phyloP scores from a whole-genome alignment of 2,113 vertebrate genomes.

The Sander lucioperca region DNA sequence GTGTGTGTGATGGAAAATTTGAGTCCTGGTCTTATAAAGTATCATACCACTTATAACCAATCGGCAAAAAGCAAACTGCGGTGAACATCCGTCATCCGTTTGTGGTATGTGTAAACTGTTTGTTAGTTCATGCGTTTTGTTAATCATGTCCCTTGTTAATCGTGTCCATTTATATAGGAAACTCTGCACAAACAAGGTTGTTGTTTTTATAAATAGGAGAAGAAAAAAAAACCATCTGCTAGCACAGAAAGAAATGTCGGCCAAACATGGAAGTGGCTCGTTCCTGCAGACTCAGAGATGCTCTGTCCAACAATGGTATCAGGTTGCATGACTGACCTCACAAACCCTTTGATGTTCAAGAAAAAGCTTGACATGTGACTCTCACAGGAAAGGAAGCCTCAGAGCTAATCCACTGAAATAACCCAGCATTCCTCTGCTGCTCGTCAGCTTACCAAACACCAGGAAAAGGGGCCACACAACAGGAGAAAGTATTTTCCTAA shows the following conservation, averaged over 20 bases:
- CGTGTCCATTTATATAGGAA: constrained; percentile 18
- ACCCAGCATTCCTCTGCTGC: not conserved
- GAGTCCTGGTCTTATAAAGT: constrained; percentile 55
- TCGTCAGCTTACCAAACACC: not conserved
- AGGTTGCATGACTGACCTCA: constrained; percentile 31
- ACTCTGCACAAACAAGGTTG: constrained; percentile 28
- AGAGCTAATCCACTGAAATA: constrained; percentile 45
- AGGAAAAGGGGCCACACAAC: not conserved
- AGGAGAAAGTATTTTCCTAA: not conserved
- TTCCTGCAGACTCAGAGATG: constrained; percentile 21
- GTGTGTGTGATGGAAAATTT: constrained; percentile 72
- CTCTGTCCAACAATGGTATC: constrained; percentile 35
- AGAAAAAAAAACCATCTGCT: constrained; percentile 9
- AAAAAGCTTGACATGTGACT: constrained; percentile 39
- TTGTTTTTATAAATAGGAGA: not conserved
- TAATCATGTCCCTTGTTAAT: not conserved
- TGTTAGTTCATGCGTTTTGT: constrained; percentile 17
- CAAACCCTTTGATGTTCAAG: constrained; percentile 26
- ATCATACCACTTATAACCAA: constrained; percentile 44
- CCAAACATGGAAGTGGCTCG: constrained; percentile 46
- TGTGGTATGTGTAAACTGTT: constrained; percentile 28
- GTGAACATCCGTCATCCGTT: constrained; percentile 22
- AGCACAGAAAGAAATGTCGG: constrained; percentile 4
- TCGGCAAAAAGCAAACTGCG: constrained; percentile 44
- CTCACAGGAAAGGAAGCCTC: constrained; percentile 34